Conservation (phyloP, 2,888 invertebrate species). For the Erebia epiphron region DNA sequence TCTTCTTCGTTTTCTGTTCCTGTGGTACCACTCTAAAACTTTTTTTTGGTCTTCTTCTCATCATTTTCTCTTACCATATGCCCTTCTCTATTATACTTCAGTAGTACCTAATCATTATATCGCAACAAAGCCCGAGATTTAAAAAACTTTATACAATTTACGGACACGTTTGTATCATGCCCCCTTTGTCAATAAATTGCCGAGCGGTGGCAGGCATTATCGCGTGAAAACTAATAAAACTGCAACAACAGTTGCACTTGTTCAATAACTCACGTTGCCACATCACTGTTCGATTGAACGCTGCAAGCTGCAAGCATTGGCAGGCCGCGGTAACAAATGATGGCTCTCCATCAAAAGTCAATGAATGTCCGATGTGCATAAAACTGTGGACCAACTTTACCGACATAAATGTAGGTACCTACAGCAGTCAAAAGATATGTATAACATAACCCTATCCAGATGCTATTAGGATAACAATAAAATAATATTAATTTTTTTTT, state of each 20-base stretch:
- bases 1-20: too few species aligned
- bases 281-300: conserved; percentile 11
- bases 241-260: conserved; percentile 1
- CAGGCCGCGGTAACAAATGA: conserved; percentile 15
- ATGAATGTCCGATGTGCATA: conserved; percentile 6
- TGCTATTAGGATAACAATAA: too few species aligned
- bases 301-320: conserved; percentile 18
- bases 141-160: background rate
- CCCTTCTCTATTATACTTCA: too few species aligned
- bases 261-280: conserved; percentile 9
- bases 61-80: too few species aligned
- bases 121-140: too few species aligned
- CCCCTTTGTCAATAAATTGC: background rate
- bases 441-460: too few species aligned
- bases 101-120: too few species aligned
- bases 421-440: too few species aligned
- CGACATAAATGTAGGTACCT: too few species aligned
- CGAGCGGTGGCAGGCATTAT: conserved; percentile 7
- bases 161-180: background rate
- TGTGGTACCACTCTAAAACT: too few species aligned
- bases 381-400: background rate
- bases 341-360: conserved; percentile 42
- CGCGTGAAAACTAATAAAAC: conserved; percentile 15
- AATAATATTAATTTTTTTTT: too few species aligned
- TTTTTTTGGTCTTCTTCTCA: too few species aligned